Evolutionary conservation across 1,140 invertebrate genomes (phyloP), one percentile per base, ranked within the genome.

Genomic region (Orchesella cincta): DNA sequence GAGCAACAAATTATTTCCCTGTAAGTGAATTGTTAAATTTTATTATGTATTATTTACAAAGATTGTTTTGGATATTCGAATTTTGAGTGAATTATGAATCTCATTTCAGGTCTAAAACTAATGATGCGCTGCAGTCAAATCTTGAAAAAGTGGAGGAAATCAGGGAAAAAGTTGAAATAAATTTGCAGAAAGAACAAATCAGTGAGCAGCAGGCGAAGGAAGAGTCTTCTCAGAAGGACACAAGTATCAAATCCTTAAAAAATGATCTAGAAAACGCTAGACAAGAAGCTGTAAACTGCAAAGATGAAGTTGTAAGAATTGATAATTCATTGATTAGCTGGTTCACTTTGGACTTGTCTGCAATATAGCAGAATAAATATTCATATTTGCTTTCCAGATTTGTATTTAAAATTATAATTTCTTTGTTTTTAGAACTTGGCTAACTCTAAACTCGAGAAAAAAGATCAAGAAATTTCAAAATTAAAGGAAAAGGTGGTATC

Each of bases 401-500:
- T 67, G 3, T 14, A 57, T n/a, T 57, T 57, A 26, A 67, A 29
- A 3, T 31, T 67, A 33, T 31, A 2, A 31, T 46, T 46, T 75
- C 18, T 70, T 70, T 76, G n/a, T 71, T 72, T 64, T 28, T 71
- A 74, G 62, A 78, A 20, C 20, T 1, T n/a, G 51, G 26, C 52
- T 12, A 57, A 52, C 54, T 34, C 75, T 12, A 81, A 78, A 35
- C 1, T 39, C 23, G 67, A 76, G 23, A 34, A 39, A 31, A 78
- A 74, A 36, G 72, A 80, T 16, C 76, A 75, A 70, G 81, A 82
- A 70, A 76, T 80, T 29, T 54, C 46, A 28, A 74, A 79, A 29
- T 39, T 80, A 0, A 82, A 82, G 75, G 64, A 76, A 23, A 80
- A 82, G 76, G 52, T 82, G 73, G 74, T 77, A 23, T 76, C 76